Conservation (phyloP, 2,888 invertebrate genomes). For the Actias luna region DNA sequence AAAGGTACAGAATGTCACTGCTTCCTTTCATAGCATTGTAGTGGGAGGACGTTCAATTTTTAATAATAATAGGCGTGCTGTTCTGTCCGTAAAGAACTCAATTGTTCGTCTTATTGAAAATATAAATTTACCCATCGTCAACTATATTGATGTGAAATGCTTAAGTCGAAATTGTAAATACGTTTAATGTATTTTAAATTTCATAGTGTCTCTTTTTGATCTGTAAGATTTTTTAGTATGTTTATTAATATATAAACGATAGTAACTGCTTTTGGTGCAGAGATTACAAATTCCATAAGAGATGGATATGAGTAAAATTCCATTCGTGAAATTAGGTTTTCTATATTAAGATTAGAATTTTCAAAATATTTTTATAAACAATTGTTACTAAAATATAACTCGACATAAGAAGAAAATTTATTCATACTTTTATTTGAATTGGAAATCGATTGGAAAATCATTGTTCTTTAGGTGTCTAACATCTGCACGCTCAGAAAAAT, state of each 20-base stretch:
- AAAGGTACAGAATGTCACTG: conserved; percentile 78
- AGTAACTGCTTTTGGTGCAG: too few species aligned
- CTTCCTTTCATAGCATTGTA: conserved; percentile 76
- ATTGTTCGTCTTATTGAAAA: conserved; percentile 48
- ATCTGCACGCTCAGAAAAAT: too few species aligned
- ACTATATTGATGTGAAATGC: not conserved
- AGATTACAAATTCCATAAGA: too few species aligned
- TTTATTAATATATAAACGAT: not conserved
- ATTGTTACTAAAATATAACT: not conserved
- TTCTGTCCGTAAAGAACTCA: conserved; percentile 50
- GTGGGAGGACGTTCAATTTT: conserved; percentile 72
- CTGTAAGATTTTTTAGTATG: not conserved
- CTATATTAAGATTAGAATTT: too few species aligned
- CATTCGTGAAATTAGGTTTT: too few species aligned
- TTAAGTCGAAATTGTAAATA: not conserved
- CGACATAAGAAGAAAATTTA: not conserved
- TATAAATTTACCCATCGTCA: conserved; percentile 3
- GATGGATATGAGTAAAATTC: too few species aligned
- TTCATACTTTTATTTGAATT: not conserved
- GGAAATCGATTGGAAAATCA: too few species aligned
- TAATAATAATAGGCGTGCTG: conserved; percentile 64
- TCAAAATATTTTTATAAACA: not conserved
- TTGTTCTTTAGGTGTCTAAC: too few species aligned
- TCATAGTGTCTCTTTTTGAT: not conserved
- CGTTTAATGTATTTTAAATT: not conserved